Evolutionary conservation across 2,888 invertebrate species (phyloP), one percentile per base, ranked within the genome.

Genomic region (Eupithecia inturbata): DNA sequence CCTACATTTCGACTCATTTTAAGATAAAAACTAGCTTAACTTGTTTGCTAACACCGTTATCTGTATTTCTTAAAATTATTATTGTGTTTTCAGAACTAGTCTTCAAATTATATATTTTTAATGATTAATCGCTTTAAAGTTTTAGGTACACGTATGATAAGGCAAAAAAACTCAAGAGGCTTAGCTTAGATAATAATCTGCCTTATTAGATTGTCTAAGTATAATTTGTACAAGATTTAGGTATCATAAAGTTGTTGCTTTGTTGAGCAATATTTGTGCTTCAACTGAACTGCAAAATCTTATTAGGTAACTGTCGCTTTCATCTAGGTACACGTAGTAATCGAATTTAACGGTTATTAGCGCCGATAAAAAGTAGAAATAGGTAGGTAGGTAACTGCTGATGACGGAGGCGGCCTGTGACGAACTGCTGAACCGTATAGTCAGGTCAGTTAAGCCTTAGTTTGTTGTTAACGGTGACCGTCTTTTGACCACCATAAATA

Each of bases 301-400:
- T 81, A 84, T 88, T 85, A 81, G 78, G 84, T 82, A 89, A 90
- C 88, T 88, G 85, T 89, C 87, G 86, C 87, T 91, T 90, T 89
- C 88, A 83, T 89, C 83, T 86, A 82, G 84, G 85, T 88, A 88
- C 86, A 88, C 87, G 86, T 85, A 84, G 90, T 92, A 92, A 93
- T 93, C 89, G 86, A 91, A 91, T 93, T 93, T 91, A 86, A 91
- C 92, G 92, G 90, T 89, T 89, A 89, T 89, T 89, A 88, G 82
- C 83, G 82, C 77, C 82, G 79, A 82, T 85, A 90, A 91, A 90
- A 89, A 89, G 84, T 82, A 81, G 77, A 77, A 83, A 82, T 78
- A 80, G 80, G 78, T 66, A 80, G 80, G 78, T 66, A 73, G 60
- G 36, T 26, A 33, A 72, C 72, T 62, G 62, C 67, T 64, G 68